A percentile compares a stretch with the other conserved stretches of the same genome.
Evolutionary conservation across 2,888 invertebrate species (phyloP).

Genomic region (Diabrotica balteata): DNA sequence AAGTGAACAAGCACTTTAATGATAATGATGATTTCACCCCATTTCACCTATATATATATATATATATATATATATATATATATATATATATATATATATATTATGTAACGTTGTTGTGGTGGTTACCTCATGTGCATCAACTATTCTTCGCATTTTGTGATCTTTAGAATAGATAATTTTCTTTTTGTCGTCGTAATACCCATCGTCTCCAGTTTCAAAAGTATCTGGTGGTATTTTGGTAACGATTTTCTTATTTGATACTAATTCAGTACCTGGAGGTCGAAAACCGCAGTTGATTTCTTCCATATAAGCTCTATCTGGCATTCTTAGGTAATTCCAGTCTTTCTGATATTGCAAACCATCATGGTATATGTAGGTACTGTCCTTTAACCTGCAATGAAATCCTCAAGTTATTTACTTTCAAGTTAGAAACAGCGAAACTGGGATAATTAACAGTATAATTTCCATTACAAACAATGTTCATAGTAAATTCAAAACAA

Average conservation of each 20-base stretch:
- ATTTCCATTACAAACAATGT: too few species aligned
- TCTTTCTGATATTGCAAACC: not conserved
- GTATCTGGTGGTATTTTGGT: conserved; percentile 4
- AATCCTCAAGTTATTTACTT: too few species aligned
- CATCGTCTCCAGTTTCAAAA: conserved; percentile 16
- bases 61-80: too few species aligned
- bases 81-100: too few species aligned
- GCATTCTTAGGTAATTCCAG: conserved; percentile 15
- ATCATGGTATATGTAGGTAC: conserved; percentile 6
- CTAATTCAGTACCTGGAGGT: conserved; percentile 6
- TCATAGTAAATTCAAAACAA: not conserved
- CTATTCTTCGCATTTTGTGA: conserved; percentile 10
- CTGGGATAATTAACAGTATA: too few species aligned
- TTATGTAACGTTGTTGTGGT: too few species aligned
- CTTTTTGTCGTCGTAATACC: conserved; percentile 13
- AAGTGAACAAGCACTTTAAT: too few species aligned
- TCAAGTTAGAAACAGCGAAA: too few species aligned
- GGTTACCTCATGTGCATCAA: conserved; percentile 12
- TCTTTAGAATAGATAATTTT: conserved; percentile 14
- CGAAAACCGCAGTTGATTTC: conserved; percentile 6
- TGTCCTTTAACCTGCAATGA: conserved; percentile 1
- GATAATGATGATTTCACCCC: too few species aligned
- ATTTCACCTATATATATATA: too few species aligned
- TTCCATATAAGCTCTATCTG: conserved; percentile 13
- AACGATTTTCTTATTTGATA: not conserved